Percentiles rank a stretch among this genome's conserved stretches.
phyloP scores from a whole-genome alignment of 2,888 invertebrate genomes.

The Diploptera punctata region DNA sequence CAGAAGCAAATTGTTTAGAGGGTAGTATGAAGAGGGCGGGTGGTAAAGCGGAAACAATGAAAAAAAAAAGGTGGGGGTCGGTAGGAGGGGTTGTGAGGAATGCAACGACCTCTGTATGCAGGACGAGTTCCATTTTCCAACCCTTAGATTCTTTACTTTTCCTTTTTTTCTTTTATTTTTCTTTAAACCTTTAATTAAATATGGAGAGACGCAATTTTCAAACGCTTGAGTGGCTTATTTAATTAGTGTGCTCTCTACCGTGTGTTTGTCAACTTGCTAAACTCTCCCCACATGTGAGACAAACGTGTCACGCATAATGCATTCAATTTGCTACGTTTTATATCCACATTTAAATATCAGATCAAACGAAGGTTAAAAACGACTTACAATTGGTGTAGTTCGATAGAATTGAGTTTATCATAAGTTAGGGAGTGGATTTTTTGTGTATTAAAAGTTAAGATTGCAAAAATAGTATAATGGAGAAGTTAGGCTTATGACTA shows the following conservation, averaged over 20 bases:
- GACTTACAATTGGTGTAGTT: too few relatives aligned
- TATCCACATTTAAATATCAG: too few relatives aligned
- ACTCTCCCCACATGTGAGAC: too few relatives aligned
- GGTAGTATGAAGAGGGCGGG: neutral
- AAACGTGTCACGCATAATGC: too few relatives aligned
- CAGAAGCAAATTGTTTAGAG: constrained; percentile 19
- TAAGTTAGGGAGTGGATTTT: too few relatives aligned
- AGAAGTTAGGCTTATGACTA: too few relatives aligned
- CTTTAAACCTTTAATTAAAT: constrained; percentile 53
- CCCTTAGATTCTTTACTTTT: constrained; percentile 17
- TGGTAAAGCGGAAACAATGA: constrained; percentile 28
- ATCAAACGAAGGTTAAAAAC: too few relatives aligned
- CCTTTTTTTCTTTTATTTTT: constrained; percentile 27
- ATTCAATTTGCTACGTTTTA: too few relatives aligned
- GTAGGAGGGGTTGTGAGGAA: neutral
- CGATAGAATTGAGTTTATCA: too few relatives aligned
- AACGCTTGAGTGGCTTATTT: constrained; percentile 47
- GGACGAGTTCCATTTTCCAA: constrained; percentile 16
- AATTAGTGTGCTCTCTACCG: constrained; percentile 32
- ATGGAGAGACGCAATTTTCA: constrained; percentile 54
- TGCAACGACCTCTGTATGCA: neutral
- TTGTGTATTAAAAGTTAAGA: too few relatives aligned
- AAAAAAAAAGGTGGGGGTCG: neutral
- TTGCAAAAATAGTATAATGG: too few relatives aligned
- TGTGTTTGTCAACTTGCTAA: too few relatives aligned